A percentile compares a stretch with the other conserved stretches of the same genome.
These are phyloP conservation scores for Anguilla obscura DNA, from an alignment of 2,797 vertebrate genomes.

Conservation along the genomic window DNA sequence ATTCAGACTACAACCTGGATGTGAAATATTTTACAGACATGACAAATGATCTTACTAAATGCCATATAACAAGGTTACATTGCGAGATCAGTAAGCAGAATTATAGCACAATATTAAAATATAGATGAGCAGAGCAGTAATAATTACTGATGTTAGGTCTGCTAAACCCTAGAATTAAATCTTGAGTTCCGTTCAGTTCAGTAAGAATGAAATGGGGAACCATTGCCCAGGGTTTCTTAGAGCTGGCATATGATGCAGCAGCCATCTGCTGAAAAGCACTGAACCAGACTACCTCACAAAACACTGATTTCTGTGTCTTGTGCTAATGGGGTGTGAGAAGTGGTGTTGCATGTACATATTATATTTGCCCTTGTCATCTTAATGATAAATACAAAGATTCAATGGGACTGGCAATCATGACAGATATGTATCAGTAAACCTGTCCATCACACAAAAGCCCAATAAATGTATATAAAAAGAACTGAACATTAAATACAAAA, in stretches of 20 bases:
- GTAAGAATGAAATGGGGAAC: background rate
- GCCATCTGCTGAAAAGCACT: background rate
- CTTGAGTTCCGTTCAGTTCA: background rate
- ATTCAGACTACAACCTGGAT: background rate
- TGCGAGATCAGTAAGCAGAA: background rate
- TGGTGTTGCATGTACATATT: background rate
- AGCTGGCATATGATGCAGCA: background rate
- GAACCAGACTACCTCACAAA: background rate
- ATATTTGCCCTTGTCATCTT: background rate
- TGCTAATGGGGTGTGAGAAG: conserved; percentile 3
- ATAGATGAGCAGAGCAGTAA: background rate
- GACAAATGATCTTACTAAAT: conserved; percentile 5
- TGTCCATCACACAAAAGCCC: background rate
- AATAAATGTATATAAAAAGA: background rate
- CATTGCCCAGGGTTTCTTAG: background rate
- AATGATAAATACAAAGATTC: background rate
- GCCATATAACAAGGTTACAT: no score
- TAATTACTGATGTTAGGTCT: background rate
- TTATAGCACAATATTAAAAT: background rate
- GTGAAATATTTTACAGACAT: conserved; percentile 31
- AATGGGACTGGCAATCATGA: background rate
- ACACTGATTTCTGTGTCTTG: background rate
- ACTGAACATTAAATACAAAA: background rate
- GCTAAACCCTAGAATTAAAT: background rate
- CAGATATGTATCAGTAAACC: background rate